These are phyloP conservation scores for Pyrgilauda ruficollis DNA, from an alignment of 2,113 vertebrate species.

Conservation along the genomic window DNA sequence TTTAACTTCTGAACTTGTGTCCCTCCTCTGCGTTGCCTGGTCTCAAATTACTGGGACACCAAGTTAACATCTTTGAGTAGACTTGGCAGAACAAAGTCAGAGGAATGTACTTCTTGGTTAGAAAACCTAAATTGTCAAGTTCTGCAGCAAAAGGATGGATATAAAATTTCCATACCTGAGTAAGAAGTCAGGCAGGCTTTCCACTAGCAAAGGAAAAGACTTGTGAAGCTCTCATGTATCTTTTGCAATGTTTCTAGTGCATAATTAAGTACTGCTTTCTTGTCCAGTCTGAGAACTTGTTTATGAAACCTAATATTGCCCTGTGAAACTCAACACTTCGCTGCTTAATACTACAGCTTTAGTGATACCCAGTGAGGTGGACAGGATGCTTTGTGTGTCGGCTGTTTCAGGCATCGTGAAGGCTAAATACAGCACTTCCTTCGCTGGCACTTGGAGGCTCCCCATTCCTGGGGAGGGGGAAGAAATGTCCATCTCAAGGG, in stretches of 20 bases:
- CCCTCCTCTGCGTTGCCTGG: background rate
- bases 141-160: background rate
- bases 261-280: background rate
- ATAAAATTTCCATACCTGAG: background rate
- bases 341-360: background rate
- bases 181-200: background rate
- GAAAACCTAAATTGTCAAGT: background rate
- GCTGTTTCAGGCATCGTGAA: background rate
- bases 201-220: background rate
- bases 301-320: conserved; percentile 31
- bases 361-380: background rate
- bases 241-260: background rate
- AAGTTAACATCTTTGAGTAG: background rate
- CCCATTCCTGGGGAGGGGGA: background rate
- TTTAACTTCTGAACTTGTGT: conserved; percentile 15
- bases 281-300: background rate
- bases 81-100: conserved; percentile 16
- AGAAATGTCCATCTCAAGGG: background rate
- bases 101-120: background rate
- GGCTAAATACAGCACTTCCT: background rate
- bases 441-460: background rate
- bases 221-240: background rate
- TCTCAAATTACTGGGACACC: conserved; percentile 47
- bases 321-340: background rate
- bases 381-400: conserved; percentile 1